These are phyloP conservation scores for Dicentrarchus labrax DNA, from an alignment of 2,113 vertebrate genomes.

Conservation along the genomic window DNA sequence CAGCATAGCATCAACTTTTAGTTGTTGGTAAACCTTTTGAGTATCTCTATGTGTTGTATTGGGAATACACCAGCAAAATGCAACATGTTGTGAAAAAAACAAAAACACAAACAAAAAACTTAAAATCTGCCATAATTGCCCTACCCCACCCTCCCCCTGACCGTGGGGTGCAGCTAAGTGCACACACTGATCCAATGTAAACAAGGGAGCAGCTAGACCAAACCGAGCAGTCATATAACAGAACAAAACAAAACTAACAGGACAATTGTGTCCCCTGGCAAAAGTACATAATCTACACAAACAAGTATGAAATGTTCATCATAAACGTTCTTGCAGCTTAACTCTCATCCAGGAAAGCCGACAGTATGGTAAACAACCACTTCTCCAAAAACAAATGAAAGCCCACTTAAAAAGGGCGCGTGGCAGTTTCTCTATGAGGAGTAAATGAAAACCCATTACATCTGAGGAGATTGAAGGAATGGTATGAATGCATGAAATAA, in stretches of 20 bases:
- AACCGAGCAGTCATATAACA: neutral
- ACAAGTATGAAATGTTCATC: neutral
- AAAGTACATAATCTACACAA: neutral
- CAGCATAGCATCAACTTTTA: no score
- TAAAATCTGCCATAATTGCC: neutral
- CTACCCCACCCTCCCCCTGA: neutral
- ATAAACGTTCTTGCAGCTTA: neutral
- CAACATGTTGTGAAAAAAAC: neutral
- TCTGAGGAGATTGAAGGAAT: neutral
- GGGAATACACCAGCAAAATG: neutral
- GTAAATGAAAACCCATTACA: neutral
- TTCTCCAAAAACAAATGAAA: neutral
- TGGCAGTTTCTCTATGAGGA: neutral
- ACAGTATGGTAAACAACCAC: neutral
- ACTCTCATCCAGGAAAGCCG: neutral
- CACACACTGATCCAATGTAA: neutral
- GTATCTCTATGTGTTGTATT: neutral
- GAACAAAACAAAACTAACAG: neutral
- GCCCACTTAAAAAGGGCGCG: neutral
- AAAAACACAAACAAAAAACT: neutral
- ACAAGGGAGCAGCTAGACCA: conserved; percentile 6
- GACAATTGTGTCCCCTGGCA: neutral
- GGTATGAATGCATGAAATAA: no score
- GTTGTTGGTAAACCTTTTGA: no score
- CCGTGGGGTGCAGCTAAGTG: neutral